Percentiles rank a stretch among this genome's conserved stretches.
These are phyloP conservation scores for Coenonympha glycerion DNA, from an alignment of 2,888 invertebrate species.

Conservation along the genomic window DNA sequence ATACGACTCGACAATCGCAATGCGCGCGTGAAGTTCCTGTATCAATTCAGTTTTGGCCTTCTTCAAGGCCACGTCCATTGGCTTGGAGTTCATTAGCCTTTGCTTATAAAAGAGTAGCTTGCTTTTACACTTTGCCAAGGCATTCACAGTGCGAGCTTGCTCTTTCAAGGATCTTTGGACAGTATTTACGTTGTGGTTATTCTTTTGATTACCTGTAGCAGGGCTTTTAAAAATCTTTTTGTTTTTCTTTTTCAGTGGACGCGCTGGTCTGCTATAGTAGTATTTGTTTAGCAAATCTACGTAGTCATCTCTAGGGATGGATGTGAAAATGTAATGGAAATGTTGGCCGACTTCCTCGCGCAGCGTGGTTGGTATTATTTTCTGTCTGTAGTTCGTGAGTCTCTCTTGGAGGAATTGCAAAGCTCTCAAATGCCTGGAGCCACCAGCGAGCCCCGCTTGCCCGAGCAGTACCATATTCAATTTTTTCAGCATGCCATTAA, in stretches of 20 bases:
- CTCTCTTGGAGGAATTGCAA: slow-evolving; percentile 52
- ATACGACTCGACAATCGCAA: slow-evolving; percentile 38
- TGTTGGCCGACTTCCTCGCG: slow-evolving; percentile 70
- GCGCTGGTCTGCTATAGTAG: slow-evolving; percentile 36
- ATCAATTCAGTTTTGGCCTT: slow-evolving; percentile 41
- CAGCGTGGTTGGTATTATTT: slow-evolving; percentile 49
- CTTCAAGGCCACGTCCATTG: slow-evolving; percentile 37
- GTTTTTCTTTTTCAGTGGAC: slow-evolving; percentile 33
- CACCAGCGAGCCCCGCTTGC: slow-evolving; percentile 75
- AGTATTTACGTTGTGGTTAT: slow-evolving; percentile 20
- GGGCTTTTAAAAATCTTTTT: slow-evolving; percentile 35
- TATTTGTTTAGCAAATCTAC: slow-evolving; percentile 50
- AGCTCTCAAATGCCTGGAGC: slow-evolving; percentile 60
- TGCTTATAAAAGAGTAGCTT: slow-evolving; percentile 42
- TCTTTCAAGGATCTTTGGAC: no score
- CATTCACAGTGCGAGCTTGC: no score
- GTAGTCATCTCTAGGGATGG: slow-evolving; percentile 59
- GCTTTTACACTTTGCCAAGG: slow-evolving; percentile 28
- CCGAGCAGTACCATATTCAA: slow-evolving; percentile 78
- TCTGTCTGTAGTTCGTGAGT: slow-evolving; percentile 45
- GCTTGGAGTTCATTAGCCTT: slow-evolving; percentile 37
- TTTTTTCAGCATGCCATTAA: slow-evolving; percentile 62
- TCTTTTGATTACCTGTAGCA: slow-evolving; percentile 33
- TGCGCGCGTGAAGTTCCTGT: slow-evolving; percentile 41
- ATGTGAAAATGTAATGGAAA: slow-evolving; percentile 70